Conservation (phyloP, 2,113 vertebrate genomes). For the Corynorhinus townsendii region DNA sequence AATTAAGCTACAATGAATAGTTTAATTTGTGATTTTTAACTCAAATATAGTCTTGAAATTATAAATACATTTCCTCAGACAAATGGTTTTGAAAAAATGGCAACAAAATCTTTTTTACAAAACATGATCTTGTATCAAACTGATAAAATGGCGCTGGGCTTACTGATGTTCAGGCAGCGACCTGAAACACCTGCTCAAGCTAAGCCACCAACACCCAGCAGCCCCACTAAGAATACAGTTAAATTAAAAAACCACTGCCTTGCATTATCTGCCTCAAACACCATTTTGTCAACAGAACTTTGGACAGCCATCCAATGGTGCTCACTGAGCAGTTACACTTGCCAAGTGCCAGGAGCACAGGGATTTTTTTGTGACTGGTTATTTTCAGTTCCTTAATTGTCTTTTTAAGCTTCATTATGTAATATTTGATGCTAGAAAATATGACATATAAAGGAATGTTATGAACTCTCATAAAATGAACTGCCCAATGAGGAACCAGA, state of each 20-base stretch:
- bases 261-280: neutral
- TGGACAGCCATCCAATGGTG: neutral
- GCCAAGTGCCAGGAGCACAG: neutral
- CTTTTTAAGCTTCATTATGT: neutral
- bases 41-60: neutral
- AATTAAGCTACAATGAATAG: neutral
- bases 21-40: neutral
- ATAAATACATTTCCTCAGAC: neutral
- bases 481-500: neutral
- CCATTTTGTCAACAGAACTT: neutral
- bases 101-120: neutral
- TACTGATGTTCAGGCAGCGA: fast-evolving
- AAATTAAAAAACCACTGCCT: neutral
- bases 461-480: neutral
- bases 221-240: neutral
- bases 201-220: fast-evolving
- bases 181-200: neutral
- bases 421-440: neutral
- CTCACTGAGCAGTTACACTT: neutral
- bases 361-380: neutral
- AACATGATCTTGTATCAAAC: neutral
- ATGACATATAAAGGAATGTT: neutral
- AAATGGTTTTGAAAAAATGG: neutral
- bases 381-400: neutral
- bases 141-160: neutral